A percentile compares a stretch with the other conserved stretches of the same genome.
Evolutionary conservation across 2,113 vertebrate genomes (phyloP).

Genomic region (Ameiurus melas): DNA sequence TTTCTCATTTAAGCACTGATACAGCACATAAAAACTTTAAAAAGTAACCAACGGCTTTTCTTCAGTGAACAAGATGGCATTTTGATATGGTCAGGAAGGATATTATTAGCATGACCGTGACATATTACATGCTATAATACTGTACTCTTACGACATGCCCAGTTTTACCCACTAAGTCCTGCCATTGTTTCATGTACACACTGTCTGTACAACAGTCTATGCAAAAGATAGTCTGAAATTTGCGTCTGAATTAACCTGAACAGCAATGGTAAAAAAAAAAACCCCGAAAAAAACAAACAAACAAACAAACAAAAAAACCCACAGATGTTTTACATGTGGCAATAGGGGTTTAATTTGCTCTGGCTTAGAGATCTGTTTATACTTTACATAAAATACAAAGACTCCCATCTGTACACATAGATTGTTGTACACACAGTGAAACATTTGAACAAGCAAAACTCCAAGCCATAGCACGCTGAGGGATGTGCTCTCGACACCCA

Average conservation of each 20-base stretch:
- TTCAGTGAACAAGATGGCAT: conserved; percentile 39
- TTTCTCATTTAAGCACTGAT: neutral
- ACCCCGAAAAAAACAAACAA: too few species aligned
- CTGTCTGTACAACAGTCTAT: neutral
- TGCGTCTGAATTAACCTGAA: neutral
- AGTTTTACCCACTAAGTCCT: neutral
- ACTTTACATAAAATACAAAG: neutral
- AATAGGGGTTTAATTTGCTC: neutral
- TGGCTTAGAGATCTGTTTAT: neutral
- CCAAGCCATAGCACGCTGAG: neutral
- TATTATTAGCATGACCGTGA: conserved; percentile 39
- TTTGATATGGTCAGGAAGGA: neutral
- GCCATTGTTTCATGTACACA: neutral
- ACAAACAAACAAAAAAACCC: neutral
- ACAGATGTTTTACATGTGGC: neutral
- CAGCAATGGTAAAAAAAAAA: neutral
- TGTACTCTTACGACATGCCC: conserved; percentile 51
- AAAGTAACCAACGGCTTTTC: neutral
- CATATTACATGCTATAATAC: conserved; percentile 22
- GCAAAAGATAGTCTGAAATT: neutral
- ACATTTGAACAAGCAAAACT: conserved; percentile 18
- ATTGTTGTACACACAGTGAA: conserved; percentile 10
- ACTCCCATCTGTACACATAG: neutral
- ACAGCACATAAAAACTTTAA: neutral
- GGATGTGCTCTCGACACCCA: neutral